Conservation (phyloP, 1,140 invertebrate species). For the Manduca sexta region DNA sequence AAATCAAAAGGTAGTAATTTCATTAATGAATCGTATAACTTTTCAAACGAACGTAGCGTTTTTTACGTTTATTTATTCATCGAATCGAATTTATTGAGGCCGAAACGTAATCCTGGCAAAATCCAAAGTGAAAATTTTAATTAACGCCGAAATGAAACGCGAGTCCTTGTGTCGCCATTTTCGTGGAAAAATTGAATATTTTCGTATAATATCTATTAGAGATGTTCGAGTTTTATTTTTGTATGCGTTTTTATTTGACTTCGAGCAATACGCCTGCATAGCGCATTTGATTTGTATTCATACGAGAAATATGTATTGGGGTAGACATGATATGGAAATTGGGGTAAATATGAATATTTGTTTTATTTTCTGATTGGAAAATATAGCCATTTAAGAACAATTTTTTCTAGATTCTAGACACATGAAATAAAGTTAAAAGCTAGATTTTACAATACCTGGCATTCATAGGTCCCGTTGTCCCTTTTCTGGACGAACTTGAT, state of each 20-base stretch:
- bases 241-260: no score
- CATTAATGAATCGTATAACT: no score
- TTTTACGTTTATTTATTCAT: not conserved
- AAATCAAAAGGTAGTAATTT: no score
- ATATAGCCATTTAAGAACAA: not conserved
- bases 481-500: constrained; percentile 94
- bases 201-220: no score
- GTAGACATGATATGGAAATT: not conserved
- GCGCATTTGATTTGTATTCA: no score
- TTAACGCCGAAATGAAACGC: constrained; percentile 3
- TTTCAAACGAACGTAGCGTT: not conserved
- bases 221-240: no score
- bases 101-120: not conserved
- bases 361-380: not conserved
- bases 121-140: constrained; percentile 1
- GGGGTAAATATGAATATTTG: not conserved
- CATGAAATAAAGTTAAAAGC: not conserved
- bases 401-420: not conserved
- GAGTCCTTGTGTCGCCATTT: not conserved
- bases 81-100: constrained; percentile 1
- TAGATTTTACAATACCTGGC: constrained; percentile 80
- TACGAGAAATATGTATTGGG: not conserved
- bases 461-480: constrained; percentile 96
- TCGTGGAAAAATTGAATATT: no score
- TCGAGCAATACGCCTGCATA: no score